Evolutionary conservation across 2,888 invertebrate species (phyloP), one percentile per base, ranked within the genome.

Genomic region (Synergus umbraculus): DNA sequence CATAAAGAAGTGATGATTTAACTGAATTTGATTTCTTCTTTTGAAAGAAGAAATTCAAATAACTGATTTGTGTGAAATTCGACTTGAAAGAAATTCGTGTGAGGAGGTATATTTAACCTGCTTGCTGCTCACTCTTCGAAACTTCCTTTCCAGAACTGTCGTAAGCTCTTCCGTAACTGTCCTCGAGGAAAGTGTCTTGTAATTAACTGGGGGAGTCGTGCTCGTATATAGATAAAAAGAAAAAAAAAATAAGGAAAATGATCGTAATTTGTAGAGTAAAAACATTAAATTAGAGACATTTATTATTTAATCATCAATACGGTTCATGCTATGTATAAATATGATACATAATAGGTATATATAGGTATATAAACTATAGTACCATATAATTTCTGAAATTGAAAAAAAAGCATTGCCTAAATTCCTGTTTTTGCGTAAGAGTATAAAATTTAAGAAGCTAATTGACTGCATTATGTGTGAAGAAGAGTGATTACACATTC

Each of bases 101-200:
- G 18, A 22, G 22, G 60, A 60, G 22, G 60, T 22, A 60, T 54
- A 54, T 78, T 83, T 41, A 79, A 80, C 78, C 79, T 81, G 79
- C 81, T 80, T 83, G 80, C 78, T 79, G 80, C 46, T 73, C 69
- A 80, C 81, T 83, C 81, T 79, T 76, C 66, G 81, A 83, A 78
- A 83, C 83, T 83, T 81, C 83, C 83, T 83, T 83, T 81, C 80
- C 79, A 78, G 79, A 81, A 80, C 79, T 83, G 81, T 81, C 81
- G 81, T 81, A 83, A 83, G 80, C 78, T 83, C 83, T 83, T 83
- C 83, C 83, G 81, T 78, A 80, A 83, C 83, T 81, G 83, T 83
- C 83, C 80, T 80, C 78, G 80, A 81, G 77, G 80, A 83, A 83
- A 83, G 83, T 81, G 81, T 81, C 79, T 73, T 77, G 73, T 81